Evolutionary conservation across 1,140 invertebrate species (phyloP).

Genomic region (Atta texana): DNA sequence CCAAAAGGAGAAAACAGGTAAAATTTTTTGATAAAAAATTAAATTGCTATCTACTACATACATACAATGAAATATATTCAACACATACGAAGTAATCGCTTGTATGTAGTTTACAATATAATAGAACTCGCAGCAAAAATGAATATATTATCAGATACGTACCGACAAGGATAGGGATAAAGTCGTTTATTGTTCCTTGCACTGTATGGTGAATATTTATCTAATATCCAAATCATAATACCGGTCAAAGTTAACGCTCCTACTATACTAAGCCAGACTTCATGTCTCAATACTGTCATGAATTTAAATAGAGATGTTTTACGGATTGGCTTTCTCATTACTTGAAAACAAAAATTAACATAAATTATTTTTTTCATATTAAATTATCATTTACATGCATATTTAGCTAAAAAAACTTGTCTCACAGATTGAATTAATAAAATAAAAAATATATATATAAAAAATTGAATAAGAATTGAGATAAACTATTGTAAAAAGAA

Average conservation of each 20-base stretch:
- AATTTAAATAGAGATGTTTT: conserved; percentile 96
- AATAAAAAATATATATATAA: neutral
- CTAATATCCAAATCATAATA: conserved; percentile 95
- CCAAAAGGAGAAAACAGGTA: neutral
- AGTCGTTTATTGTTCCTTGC: conserved; percentile 93
- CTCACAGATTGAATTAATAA: neutral
- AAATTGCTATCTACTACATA: neutral
- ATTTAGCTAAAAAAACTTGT: neutral
- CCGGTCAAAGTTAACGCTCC: conserved; percentile 93
- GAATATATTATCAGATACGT: conserved; percentile 23
- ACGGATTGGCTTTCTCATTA: conserved; percentile 93
- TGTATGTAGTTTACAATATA: neutral
- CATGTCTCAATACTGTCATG: conserved; percentile 94
- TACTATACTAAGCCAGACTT: conserved; percentile 96
- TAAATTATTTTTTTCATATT: conserved; percentile 5
- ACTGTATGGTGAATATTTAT: conserved; percentile 96
- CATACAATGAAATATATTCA: neutral
- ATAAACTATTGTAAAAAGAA: neutral
- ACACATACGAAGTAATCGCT: neutral
- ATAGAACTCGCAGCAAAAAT: neutral
- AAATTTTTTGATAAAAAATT: neutral
- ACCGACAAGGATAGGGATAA: conserved; percentile 94
- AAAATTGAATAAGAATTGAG: neutral
- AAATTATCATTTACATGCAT: neutral
- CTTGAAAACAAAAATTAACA: conserved; percentile 84